Evolutionary conservation across 2,888 invertebrate species (phyloP), one percentile per base, ranked within the genome.

Genomic region (Harpagoxenus sublaevis): DNA sequence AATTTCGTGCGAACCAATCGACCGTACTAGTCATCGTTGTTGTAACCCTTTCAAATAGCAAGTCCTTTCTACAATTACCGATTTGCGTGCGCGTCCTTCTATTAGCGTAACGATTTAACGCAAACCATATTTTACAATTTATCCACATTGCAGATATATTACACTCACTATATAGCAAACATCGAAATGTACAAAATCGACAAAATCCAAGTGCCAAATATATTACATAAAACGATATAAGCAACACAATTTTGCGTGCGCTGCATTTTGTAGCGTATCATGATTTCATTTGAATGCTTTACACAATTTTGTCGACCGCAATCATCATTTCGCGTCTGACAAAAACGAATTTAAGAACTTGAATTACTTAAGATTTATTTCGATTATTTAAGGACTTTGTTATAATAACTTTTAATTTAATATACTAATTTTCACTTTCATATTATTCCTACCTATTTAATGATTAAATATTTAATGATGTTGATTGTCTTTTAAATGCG

Each of bases 1-100:
- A 91, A 91, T 91, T 90, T 91, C 84, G 90, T 84, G 87, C 89
- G 89, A 89, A 83, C 86, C 90, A 90, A 91, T 91, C 91, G 90
- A 91, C 89, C 89, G 88, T 90, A 79, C 79, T 75, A 89, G 89
- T 90, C 91, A 86, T 90, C 89, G 60, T 85, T 68, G 77, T 84
- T 82, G 84, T 85, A 84, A 85, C 85, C 86, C 86, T 83, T 86
- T 88, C 84, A 79, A 84, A 84, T 74, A 65, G 83, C 86, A 74
- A 86, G 83, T 78, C 88, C 87, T 88, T 89, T 82, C 84, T 74
- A 65, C 86, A 89, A 88, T 88, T 84, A 86, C 79, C 85, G 75
- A 84, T 83, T 83, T 84, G 86, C 68, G 77, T 86, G 63, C 70
- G 45, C 55, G 62, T 63, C 77, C 84, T 60, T 84, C 75, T 48